Base-by-base conservation (phyloP, 2,888 invertebrate genomes). In the Piscicola geometra region DNA sequence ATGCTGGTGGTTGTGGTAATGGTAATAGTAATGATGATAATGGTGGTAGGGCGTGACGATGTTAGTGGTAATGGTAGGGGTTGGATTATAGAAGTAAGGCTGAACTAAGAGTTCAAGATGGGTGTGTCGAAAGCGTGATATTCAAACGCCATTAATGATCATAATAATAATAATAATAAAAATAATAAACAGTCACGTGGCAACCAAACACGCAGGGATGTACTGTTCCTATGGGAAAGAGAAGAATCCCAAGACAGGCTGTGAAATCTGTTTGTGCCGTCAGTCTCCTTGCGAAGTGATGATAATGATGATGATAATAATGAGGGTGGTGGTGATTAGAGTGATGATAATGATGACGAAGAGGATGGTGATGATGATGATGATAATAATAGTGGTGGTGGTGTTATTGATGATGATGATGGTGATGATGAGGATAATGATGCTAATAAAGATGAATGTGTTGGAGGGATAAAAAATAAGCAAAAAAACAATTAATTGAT, bases 271-370 rank as follows among this genome's bases (percentile, higher is more conserved):
- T 32, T 15, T 3, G 52, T 71, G 71, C 32, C 28, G 18, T 28
- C 0, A 50, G 3, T 52, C 52, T 71, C 71, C 71, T 50, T 71
- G 71, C 33, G 52, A 50, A 28, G 71, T 71, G 9, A 25, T n/a
- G n/a, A n/a, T n/a, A n/a, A n/a, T n/a, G n/a, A n/a, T n/a, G n/a
- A n/a, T n/a, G n/a, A n/a, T n/a, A n/a, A n/a, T n/a, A n/a, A n/a
- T n/a, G n/a, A n/a, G n/a, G 70, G 32, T 70, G 41, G 21, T 70
- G 32, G 32, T 32, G 32, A 28, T 30, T n/a, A n/a, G n/a, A n/a
- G n/a, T n/a, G 18, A 0, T 9, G 41, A 41, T 41, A 15, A 41
- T 15, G 41, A 67, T 67, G 67, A 67, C 5, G 32, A 21, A n/a
- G 32, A 35, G 21, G 35, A 67, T 32, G 32, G 30, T 33, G 67